Evolutionary conservation across 2,113 vertebrate species (phyloP), one percentile per base, ranked within the genome.

Genomic region (Triplophysa rosa): DNA sequence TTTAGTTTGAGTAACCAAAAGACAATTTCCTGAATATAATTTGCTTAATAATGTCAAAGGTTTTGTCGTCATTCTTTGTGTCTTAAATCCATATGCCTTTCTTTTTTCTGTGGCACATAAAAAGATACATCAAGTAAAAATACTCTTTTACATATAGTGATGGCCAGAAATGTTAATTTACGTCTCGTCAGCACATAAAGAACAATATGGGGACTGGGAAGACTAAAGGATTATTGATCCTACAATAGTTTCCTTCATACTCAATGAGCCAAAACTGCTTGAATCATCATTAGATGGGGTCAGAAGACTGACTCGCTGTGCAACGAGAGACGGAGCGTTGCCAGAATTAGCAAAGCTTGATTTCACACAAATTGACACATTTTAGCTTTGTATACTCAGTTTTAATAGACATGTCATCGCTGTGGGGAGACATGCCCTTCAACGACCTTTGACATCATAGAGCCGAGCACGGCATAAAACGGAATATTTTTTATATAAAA

Each of bases 221-320:
- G 47, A 21, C 42, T 37, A 75, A 83, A 79, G 10, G 29, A 75
- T 68, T 74, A 56, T 40, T 68, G 64, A 75, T 37, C 19, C 19
- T 14, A 29, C 52, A 72, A 52, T 67, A 67, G 49, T 61, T 56
- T 66, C 33, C 65, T 73, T 17, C 54, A 61, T 13, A 42, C 47
- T 49, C 68, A 13, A 37, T 56, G 54, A 82, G 49, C 37, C 61
- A 56, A 78, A 42, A 52, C 40, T 42, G 12, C 54, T 67, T 37
- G 33, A 6, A 37, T 37, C 5, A 37, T 37, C 33, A 37, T 37
- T 65, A 1, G 23, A 66, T 59, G 12, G 21, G 26, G 59, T 56
- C 33, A 21, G 21, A 77, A 62, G 59, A 33, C 14, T 1, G 7
- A 17, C 7, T 64, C 29, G 42, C 26, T 45, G 10, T 45, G 1